A percentile compares a stretch with the other conserved stretches of the same genome.
Evolutionary conservation across 1,140 invertebrate species (phyloP).

Genomic region (Babylonia areolata): DNA sequence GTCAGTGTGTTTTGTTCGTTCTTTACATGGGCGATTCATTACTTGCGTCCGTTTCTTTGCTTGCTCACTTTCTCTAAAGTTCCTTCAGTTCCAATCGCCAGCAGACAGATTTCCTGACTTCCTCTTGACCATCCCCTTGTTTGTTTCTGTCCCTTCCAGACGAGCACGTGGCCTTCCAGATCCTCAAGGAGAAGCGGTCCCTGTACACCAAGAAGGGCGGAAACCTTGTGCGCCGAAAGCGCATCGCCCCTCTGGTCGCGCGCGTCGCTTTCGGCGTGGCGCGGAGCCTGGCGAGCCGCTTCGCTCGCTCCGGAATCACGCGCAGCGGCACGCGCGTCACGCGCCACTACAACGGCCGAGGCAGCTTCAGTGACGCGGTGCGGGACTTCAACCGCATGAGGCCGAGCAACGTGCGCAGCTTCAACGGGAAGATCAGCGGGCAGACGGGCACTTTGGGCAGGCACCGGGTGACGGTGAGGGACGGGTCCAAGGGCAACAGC

Average conservation of each 20-base stretch:
- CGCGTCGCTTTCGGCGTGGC: background rate
- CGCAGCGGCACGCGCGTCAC: slow-evolving; percentile 17
- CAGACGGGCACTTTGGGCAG: slow-evolving; percentile 23
- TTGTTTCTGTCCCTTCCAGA: too few relatives aligned
- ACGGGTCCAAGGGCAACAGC: slow-evolving; percentile 24
- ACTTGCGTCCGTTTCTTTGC: too few relatives aligned
- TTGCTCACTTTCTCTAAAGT: too few relatives aligned
- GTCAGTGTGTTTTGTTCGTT: background rate
- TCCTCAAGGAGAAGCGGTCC: too few relatives aligned
- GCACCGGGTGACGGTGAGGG: slow-evolving; percentile 30
- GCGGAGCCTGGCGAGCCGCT: too few relatives aligned
- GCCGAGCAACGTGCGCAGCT: background rate
- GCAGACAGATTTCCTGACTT: too few relatives aligned
- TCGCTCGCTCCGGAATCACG: background rate
- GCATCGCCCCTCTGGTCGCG: background rate
- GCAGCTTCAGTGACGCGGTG: slow-evolving; percentile 27
- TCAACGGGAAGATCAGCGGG: background rate
- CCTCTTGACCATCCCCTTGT: too few relatives aligned
- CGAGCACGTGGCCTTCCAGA: too few relatives aligned
- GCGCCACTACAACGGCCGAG: slow-evolving; percentile 7
- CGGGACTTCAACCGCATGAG: slow-evolving; percentile 35
- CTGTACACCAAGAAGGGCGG: too few relatives aligned
- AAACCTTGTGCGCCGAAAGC: background rate
- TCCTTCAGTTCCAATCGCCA: too few relatives aligned
- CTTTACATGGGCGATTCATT: too few relatives aligned